These are phyloP conservation scores for Talpa occidentalis DNA, from an alignment of 2,113 vertebrate species.

Conservation along the genomic window DNA sequence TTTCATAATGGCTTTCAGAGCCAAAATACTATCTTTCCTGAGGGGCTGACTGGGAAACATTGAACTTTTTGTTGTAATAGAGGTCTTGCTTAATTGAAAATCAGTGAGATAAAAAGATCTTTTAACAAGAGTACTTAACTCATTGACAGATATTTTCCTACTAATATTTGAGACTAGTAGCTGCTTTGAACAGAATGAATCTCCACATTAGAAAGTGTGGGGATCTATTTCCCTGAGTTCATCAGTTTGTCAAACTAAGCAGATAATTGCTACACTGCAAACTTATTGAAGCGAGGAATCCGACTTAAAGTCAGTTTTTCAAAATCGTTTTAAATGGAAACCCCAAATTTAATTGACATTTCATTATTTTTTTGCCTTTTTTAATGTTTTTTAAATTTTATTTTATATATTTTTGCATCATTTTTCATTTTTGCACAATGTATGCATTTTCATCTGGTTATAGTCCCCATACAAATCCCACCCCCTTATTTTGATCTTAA, in stretches of 20 bases:
- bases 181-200: conserved; percentile 7
- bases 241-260: background rate
- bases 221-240: background rate
- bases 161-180: conserved; percentile 38
- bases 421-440: too few species aligned
- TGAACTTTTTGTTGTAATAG: conserved; percentile 38
- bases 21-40: conserved; percentile 71
- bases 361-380: conserved; percentile 29
- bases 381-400: conserved; percentile 22
- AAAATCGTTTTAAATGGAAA: background rate
- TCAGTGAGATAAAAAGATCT: conserved; percentile 58
- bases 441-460: too few species aligned
- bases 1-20: conserved; percentile 65
- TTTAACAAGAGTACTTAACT: conserved; percentile 57
- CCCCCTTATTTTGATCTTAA: too few species aligned
- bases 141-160: conserved; percentile 68
- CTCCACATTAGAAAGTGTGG: background rate
- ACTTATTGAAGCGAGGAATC: background rate
- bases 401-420: too few species aligned
- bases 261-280: background rate
- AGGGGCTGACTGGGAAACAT: conserved; percentile 56
- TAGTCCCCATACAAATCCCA: too few species aligned
- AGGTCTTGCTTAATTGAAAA: conserved; percentile 61
- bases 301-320: background rate
- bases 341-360: background rate